Evolutionary conservation across 2,888 invertebrate species (phyloP), one percentile per base, ranked within the genome.

Genomic region (Oasisia sp.): DNA sequence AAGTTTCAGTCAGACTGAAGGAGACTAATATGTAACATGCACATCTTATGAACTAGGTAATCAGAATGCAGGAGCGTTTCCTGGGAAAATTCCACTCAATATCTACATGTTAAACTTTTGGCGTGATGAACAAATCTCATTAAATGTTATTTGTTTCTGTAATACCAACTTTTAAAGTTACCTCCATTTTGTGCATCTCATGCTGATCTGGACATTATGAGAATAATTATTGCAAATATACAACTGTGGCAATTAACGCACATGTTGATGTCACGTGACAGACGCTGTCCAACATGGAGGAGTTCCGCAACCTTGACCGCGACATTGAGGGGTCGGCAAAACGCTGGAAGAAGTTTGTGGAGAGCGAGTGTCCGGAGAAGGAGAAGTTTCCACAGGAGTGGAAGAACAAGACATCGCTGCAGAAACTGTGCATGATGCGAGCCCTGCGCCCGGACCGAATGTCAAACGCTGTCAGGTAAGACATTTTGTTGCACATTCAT

Each of bases 351-450:
- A 99, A 99, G 96, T 97, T 99, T 95, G 98, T 99, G 0, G 99
- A 99, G 96, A 98, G 98, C 94, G 99, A 99, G 95, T 98, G 98
- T 95, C 99, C 99, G 0, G 99, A 99, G 96, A 97, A 98, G 94
- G 99, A 99, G 96, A 99, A 99, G 96, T 98, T 99, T 96, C 99
- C 99, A 0, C 99, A 99, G 93, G 99, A 99, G 97, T 99, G 99
- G 99, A 99, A 99, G 96, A 99, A 98, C 95, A 99, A 99, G 97
- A 98, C 98, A 0, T 98, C 98, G 0, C 97, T 99, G 32, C 99
- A 99, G 96, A 97, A 98, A 94, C 97, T 99, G n/a, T 99, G 99
- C 96, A 99, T 99, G 98, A 97, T 99, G 97, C 97, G 99, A 96
- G 99, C 99, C 0, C 96, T 99, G 32, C 97, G 99, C 94, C 99